A percentile compares a stretch with the other conserved stretches of the same genome.
Evolutionary conservation across 2,888 invertebrate genomes (phyloP).

Genomic region (Tipula lateralis): DNA sequence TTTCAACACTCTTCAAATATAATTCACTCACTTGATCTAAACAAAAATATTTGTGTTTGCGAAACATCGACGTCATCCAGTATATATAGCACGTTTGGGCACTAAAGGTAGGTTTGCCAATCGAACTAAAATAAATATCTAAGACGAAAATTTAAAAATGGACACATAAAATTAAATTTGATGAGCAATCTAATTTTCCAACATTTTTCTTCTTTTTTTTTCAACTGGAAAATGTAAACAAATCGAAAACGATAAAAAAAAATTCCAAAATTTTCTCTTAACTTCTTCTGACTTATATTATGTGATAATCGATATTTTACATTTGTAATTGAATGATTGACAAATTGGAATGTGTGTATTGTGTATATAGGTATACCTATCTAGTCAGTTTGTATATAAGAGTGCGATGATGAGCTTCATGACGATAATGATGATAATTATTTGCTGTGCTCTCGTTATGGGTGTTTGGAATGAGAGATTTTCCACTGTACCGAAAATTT

Average conservation of each 20-base stretch:
- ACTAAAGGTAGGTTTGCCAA: neutral
- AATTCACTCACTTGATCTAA: neutral
- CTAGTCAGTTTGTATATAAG: neutral
- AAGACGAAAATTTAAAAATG: neutral
- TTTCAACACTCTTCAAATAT: neutral
- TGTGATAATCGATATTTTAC: slow-evolving; percentile 29
- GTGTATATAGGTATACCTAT: neutral
- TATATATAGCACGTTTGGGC: neutral
- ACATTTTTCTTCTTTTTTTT: neutral
- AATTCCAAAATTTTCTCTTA: neutral
- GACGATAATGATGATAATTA: slow-evolving; percentile 1
- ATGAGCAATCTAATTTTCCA: neutral
- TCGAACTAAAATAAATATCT: neutral
- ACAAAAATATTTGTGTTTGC: neutral
- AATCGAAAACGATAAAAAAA: neutral
- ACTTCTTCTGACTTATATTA: slow-evolving; percentile 20
- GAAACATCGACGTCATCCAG: neutral
- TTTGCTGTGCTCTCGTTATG: neutral
- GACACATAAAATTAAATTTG: slow-evolving; percentile 11
- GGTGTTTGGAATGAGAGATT: neutral
- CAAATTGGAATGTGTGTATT: slow-evolving; percentile 4
- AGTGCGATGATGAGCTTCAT: neutral
- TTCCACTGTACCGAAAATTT: neutral
- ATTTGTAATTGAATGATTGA: slow-evolving; percentile 28
- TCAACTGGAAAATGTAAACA: neutral